phyloP scores from a whole-genome alignment of 1,140 invertebrate genomes.

The Aphidius ervi region DNA sequence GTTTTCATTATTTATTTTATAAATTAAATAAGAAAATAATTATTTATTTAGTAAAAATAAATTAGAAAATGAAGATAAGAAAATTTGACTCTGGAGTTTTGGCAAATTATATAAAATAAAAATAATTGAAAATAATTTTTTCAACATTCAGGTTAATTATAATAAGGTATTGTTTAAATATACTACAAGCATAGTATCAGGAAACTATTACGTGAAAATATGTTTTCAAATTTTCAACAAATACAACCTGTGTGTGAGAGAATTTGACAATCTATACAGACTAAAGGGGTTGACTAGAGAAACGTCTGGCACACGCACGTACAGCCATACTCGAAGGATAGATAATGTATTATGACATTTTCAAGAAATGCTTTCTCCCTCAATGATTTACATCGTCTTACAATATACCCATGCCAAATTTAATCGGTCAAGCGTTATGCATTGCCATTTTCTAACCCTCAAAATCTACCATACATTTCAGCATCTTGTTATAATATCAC shows the following conservation, averaged over 20 bases:
- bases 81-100: slow-evolving; percentile 13
- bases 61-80: neutral
- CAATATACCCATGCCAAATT: slow-evolving; percentile 42
- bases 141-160: too few relatives aligned
- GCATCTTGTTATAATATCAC: neutral
- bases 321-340: slow-evolving; percentile 45
- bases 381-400: slow-evolving; percentile 52
- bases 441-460: slow-evolving; percentile 25
- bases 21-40: neutral
- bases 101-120: too few relatives aligned
- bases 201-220: too few relatives aligned
- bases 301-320: slow-evolving; percentile 47
- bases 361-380: slow-evolving; percentile 32
- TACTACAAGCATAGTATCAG: too few relatives aligned
- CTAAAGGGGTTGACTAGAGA: slow-evolving; percentile 5
- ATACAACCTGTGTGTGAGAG: neutral
- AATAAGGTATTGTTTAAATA: too few relatives aligned
- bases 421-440: slow-evolving; percentile 36
- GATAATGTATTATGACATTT: slow-evolving; percentile 49
- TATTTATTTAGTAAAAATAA: slow-evolving; percentile 5
- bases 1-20: too few relatives aligned
- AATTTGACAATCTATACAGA: slow-evolving; percentile 32
- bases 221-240: too few relatives aligned
- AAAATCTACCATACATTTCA: slow-evolving; percentile 15
- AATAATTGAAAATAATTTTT: neutral